Percentiles rank a stretch among this genome's conserved stretches.
Evolutionary conservation across 2,888 invertebrate species (phyloP).

Genomic region (Drymonia ruficornis): DNA sequence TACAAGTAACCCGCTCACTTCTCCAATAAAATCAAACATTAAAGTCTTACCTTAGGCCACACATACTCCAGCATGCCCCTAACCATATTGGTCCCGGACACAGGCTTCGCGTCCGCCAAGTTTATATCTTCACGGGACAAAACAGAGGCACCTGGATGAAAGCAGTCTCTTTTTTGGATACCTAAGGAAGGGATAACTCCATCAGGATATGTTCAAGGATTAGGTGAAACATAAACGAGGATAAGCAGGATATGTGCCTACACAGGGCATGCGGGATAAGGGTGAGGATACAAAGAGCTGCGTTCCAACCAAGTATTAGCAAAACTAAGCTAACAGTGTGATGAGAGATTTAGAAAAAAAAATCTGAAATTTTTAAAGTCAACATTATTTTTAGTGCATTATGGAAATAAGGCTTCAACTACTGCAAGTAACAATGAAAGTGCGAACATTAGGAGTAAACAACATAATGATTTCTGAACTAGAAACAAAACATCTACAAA

Average conservation of each 20-base stretch:
- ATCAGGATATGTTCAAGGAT: constrained; percentile 44
- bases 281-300: constrained; percentile 59
- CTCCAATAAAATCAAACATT: neutral
- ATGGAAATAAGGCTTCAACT: no score
- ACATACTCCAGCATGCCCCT: constrained; percentile 95
- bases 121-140: constrained; percentile 87
- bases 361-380: constrained; percentile 1
- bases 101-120: constrained; percentile 84
- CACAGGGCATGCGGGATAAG: constrained; percentile 37
- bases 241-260: constrained; percentile 28
- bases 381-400: neutral
- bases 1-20: neutral
- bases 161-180: constrained; percentile 91
- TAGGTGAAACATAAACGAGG: constrained; percentile 34
- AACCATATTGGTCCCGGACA: constrained; percentile 92
- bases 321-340: constrained; percentile 29
- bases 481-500: neutral
- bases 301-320: constrained; percentile 80
- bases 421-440: neutral
- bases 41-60: constrained; percentile 93
- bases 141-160: constrained; percentile 94
- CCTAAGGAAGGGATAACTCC: constrained; percentile 67
- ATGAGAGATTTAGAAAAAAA: constrained; percentile 8
- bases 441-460: constrained; percentile 3
- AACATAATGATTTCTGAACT: constrained; percentile 2